Percentiles rank a stretch among this genome's conserved stretches.
Evolutionary conservation across 1,140 invertebrate genomes (phyloP).

Genomic region (Pachyrhynchus sulphureomaculatus): DNA sequence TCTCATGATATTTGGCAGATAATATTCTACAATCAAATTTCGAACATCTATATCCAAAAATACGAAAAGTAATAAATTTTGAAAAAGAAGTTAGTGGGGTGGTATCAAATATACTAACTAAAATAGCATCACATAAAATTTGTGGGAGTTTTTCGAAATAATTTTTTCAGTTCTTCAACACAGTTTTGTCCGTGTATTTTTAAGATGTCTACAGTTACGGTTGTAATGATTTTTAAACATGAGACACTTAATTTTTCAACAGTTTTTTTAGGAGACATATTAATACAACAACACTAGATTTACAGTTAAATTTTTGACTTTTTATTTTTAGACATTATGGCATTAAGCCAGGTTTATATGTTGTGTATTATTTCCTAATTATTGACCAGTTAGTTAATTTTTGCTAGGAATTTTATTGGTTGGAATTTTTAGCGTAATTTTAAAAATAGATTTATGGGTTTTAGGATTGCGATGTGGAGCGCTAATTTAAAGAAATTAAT

Average conservation of each 20-base stretch:
- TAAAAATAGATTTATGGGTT: neutral
- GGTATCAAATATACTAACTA: conserved; percentile 6
- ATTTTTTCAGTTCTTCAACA: neutral
- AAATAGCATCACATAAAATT: conserved; percentile 1
- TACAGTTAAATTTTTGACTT: conserved; percentile 3
- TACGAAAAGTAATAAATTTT: conserved; percentile 17
- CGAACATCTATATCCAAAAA: conserved; percentile 4
- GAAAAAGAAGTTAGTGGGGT: conserved; percentile 1
- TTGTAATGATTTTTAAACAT: conserved; percentile 1
- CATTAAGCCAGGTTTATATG: neutral
- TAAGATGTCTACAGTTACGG: neutral
- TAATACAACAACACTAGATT: conserved; percentile 2
- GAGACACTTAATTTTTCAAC: conserved; percentile 27
- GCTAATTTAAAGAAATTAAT: too few species aligned
- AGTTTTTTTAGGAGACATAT: conserved; percentile 31
- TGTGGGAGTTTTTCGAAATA: conserved; percentile 11
- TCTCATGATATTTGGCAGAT: conserved; percentile 20
- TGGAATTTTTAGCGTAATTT: neutral
- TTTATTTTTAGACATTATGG: conserved; percentile 13
- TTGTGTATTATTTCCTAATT: neutral
- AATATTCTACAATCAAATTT: conserved; percentile 9
- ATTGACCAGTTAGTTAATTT: neutral
- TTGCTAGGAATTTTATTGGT: neutral
- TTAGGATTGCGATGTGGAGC: too few species aligned
- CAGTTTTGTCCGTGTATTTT: conserved; percentile 1